Conservation (phyloP, 2,888 invertebrate species). For the Prenolepis imparis region DNA sequence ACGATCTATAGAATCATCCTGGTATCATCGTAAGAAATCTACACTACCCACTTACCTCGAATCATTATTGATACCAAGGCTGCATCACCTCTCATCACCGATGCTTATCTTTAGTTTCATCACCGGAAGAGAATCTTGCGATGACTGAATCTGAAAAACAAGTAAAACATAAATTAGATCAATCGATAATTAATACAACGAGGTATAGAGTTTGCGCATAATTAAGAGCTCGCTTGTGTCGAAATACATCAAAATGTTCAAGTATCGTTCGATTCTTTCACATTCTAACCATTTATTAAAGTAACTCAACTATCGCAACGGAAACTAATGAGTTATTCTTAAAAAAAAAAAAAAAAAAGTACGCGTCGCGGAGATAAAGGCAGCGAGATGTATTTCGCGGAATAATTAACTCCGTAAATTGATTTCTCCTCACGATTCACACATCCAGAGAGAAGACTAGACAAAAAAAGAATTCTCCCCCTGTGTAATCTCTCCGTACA, state of each 20-base stretch:
- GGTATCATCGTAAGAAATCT: conserved; percentile 8
- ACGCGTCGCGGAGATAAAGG: not conserved
- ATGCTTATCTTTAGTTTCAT: conserved; percentile 4
- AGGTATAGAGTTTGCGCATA: not conserved
- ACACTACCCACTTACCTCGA: not conserved
- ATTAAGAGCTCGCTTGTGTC: not conserved
- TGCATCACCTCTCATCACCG: not conserved
- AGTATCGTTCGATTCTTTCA: not conserved
- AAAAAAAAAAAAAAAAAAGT: not conserved
- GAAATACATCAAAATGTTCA: not conserved
- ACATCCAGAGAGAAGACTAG: not conserved
- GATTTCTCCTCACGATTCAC: not conserved
- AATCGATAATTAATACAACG: not conserved
- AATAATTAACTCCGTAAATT: conserved; percentile 12
- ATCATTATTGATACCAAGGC: not conserved
- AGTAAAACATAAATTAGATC: not conserved
- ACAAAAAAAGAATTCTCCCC: not conserved
- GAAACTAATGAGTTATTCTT: not conserved
- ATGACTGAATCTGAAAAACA: not conserved
- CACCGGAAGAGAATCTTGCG: not conserved
- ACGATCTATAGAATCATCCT: conserved; percentile 1
- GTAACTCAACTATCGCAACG: not conserved
- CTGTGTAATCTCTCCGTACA: not conserved
- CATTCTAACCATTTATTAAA: not conserved
- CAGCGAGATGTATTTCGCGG: not conserved